Evolutionary conservation across 2,797 vertebrate genomes (phyloP).

Genomic region (Anniella stebbinsi): DNA sequence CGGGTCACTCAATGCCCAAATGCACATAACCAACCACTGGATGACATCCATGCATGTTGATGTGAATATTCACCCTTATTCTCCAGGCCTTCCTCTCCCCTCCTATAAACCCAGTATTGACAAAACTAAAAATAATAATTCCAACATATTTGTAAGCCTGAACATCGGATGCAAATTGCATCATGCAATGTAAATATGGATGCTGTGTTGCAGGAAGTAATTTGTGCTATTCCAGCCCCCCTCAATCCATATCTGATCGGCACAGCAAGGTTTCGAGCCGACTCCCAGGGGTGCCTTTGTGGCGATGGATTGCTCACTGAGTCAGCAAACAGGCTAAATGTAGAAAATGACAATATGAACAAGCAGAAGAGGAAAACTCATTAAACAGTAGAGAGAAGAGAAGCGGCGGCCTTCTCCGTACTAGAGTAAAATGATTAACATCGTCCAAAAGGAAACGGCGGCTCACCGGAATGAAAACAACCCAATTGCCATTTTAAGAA

Average conservation of each 20-base stretch:
- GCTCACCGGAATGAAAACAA: neutral
- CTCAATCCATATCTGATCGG: neutral
- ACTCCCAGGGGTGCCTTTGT: neutral
- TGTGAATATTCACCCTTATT: neutral
- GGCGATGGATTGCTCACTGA: neutral
- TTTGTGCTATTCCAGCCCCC: too few relatives aligned
- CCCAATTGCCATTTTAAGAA: neutral
- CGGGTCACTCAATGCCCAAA: neutral
- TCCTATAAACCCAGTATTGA: neutral
- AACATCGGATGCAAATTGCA: neutral
- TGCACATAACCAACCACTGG: neutral
- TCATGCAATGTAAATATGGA: neutral
- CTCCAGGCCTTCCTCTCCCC: neutral
- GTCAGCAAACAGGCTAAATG: conserved; percentile 15
- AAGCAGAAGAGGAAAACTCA: neutral
- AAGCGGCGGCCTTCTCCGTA: neutral
- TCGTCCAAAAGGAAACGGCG: neutral
- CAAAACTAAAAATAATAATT: neutral
- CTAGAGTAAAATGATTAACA: neutral
- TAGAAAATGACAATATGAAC: neutral
- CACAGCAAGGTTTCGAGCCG: neutral
- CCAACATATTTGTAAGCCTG: neutral
- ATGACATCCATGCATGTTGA: neutral
- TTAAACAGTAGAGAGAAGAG: neutral
- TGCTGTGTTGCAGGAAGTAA: neutral